Evolutionary conservation across 2,113 vertebrate species (phyloP), one percentile per base, ranked within the genome.

Genomic region (Mionectes macconnelli): DNA sequence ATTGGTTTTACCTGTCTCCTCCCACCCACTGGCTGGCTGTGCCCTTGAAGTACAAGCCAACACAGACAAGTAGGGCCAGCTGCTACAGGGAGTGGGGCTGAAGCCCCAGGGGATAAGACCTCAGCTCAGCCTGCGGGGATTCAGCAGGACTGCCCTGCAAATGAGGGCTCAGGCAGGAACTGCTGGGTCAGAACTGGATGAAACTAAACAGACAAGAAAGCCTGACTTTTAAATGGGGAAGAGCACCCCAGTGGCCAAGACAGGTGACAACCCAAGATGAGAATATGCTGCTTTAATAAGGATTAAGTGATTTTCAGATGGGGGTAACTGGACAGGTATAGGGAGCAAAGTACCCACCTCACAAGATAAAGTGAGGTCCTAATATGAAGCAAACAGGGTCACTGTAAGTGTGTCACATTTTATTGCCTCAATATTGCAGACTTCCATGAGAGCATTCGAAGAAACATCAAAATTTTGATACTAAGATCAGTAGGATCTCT

Each of bases 1-100:
- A 87, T 87, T 70, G 40, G 16, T 66, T 77, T 89, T 44, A n/a
- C 76, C 80, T 93, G 86, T 94, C 83, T 92, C 47, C 73, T 93
- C 39, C 31, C 72, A 55, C 84, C 37, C 67, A 47, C 25, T 3
- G 5, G 33, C 19, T 42, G 44, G 67, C 40, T 22, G 31, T 57
- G 72, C 31, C 72, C 67, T 49, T 69, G 80, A 73, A 81, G 68
- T 3, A 23, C 14, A 80, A 80, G 57, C 20, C 10, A 3, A 25
- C 49, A 27, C 49, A 72, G 70, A 75, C 88, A 52, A 68, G 80
- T 22, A 79, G 55, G 87, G 19, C 82, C 28, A 27, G 62, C 16
- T 30, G 79, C 75, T 4, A 4, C 3, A 2, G 55, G 89, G 47
- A 88, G 50, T 10, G 0, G 47, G 47, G 52, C 82, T 70, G 47